phyloP scores from a whole-genome alignment of 2,797 vertebrate species.

The Melanotaenia maccullochi region DNA sequence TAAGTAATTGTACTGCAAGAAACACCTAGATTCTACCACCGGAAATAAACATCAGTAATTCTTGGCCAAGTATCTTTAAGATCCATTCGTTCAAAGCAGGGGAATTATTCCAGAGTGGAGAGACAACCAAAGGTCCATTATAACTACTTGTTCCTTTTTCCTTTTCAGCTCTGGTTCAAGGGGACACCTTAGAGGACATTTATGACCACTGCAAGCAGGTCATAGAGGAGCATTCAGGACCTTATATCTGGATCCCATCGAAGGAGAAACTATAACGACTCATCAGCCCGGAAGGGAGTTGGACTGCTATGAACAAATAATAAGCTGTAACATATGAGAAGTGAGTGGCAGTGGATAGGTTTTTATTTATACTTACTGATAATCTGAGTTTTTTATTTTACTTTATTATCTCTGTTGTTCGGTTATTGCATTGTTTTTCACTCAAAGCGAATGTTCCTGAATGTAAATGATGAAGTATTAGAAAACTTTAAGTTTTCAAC shows the following conservation, averaged over 20 bases:
- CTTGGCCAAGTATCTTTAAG: too few species aligned
- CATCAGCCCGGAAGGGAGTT: conserved; percentile 75
- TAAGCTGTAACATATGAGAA: conserved; percentile 87
- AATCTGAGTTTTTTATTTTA: conserved; percentile 81
- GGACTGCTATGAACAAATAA: conserved; percentile 85
- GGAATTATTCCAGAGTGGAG: too few species aligned
- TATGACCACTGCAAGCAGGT: conserved; percentile 98
- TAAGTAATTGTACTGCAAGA: too few species aligned
- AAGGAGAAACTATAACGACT: conserved; percentile 98
- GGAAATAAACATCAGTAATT: too few species aligned
- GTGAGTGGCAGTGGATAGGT: conserved; percentile 74
- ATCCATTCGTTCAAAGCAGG: too few species aligned
- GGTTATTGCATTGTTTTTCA: conserved; percentile 77
- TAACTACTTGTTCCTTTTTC: conserved; percentile 43
- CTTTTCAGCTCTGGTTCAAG: conserved; percentile 95
- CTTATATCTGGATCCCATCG: conserved; percentile 99
- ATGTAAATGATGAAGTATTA: conserved; percentile 91
- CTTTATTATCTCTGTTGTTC: conserved; percentile 80
- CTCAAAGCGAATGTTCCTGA: conserved; percentile 96
- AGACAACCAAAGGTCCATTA: background rate
- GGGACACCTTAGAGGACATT: conserved; percentile 97
- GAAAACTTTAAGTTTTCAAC: conserved; percentile 66
- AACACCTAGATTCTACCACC: too few species aligned
- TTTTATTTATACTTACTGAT: conserved; percentile 75
- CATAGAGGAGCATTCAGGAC: conserved; percentile 98